Percentiles rank a stretch among this genome's conserved stretches.
Conservation (phyloP, 2,888 invertebrate species). For the Cryptocephalus primarius region DNA sequence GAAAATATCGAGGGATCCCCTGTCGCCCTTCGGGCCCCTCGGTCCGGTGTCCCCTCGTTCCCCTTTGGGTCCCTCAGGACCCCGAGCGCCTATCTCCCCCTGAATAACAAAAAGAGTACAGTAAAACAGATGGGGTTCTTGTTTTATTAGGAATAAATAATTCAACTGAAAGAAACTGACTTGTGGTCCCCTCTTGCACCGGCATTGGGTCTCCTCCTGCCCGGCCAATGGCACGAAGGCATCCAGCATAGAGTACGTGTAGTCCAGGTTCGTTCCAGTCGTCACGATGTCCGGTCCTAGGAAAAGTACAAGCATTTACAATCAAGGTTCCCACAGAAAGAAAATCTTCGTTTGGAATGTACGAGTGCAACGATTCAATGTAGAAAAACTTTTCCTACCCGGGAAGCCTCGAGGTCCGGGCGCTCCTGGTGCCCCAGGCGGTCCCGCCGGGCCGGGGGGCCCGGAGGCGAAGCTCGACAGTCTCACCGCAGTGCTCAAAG, state of each 20-base stretch:
- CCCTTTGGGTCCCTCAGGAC: constrained; percentile 51
- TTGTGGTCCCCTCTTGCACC: constrained; percentile 55
- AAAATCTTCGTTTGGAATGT: neutral
- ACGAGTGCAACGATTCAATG: neutral
- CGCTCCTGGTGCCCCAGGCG: constrained; percentile 39
- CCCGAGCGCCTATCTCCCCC: constrained; percentile 52
- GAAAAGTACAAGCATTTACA: constrained; percentile 2
- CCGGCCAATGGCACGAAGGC: constrained; percentile 49
- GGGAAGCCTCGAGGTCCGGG: constrained; percentile 38
- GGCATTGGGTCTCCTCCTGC: constrained; percentile 39
- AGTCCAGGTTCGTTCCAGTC: constrained; percentile 31
- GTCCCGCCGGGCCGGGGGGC: constrained; percentile 41
- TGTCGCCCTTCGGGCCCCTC: constrained; percentile 48
- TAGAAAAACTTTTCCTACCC: constrained; percentile 23
- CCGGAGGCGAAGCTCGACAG: constrained; percentile 43
- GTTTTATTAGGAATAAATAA: no score
- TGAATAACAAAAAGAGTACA: constrained; percentile 17
- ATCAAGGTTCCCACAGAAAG: neutral
- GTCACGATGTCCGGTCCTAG: constrained; percentile 7
- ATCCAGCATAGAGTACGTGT: constrained; percentile 46
- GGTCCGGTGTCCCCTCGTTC: constrained; percentile 46
- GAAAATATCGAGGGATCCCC: constrained; percentile 52
- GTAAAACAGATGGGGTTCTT: no score
- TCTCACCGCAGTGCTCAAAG: constrained; percentile 42
- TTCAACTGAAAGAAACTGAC: constrained; percentile 33